phyloP scores from a whole-genome alignment of 2,888 invertebrate species.

The Noctua pronuba region DNA sequence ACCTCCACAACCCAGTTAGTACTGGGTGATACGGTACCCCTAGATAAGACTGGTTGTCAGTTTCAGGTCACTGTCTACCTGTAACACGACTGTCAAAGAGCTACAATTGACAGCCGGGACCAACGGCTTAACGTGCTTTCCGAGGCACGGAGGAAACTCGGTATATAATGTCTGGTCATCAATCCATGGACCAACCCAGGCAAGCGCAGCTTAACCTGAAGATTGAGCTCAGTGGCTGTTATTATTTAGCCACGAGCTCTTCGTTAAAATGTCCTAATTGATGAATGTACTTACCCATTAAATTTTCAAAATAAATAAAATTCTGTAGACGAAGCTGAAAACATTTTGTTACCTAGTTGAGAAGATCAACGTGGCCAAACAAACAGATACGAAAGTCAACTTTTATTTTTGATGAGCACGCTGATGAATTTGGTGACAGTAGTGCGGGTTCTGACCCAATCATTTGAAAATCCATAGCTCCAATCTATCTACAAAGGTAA shows the following conservation, averaged over 20 bases:
- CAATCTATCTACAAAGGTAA: neutral
- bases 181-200: neutral
- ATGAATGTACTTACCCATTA: neutral
- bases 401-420: neutral
- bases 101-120: too few species aligned
- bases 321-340: neutral
- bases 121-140: too few species aligned
- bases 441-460: neutral
- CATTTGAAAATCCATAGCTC: neutral
- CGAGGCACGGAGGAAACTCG: too few species aligned
- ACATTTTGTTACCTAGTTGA: neutral
- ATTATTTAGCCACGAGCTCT: too few species aligned
- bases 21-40: too few species aligned
- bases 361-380: neutral
- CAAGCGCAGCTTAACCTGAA: neutral
- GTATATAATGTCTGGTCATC: too few species aligned
- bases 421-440: neutral
- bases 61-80: too few species aligned
- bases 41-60: too few species aligned
- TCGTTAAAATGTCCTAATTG: too few species aligned
- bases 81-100: too few species aligned
- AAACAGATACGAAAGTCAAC: neutral
- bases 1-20: too few species aligned
- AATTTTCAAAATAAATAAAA: neutral
- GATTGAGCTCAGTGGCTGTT: too few species aligned